Evolutionary conservation across 2,797 vertebrate species (phyloP).

Genomic region (Vultur gryphus): DNA sequence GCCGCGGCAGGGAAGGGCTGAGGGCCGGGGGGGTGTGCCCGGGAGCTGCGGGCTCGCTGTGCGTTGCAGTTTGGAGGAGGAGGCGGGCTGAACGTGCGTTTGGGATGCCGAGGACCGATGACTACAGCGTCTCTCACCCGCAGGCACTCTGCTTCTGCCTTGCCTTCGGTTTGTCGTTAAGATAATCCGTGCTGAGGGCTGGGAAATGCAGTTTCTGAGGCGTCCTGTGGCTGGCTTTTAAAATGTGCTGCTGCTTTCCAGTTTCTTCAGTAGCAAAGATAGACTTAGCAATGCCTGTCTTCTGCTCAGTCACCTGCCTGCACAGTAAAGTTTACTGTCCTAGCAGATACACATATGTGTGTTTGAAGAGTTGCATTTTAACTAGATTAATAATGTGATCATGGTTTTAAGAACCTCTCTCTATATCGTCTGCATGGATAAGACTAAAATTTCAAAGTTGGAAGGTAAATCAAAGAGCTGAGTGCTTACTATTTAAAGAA

Average conservation of each 20-base stretch:
- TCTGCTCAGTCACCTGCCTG: not conserved
- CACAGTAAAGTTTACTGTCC: fast-evolving
- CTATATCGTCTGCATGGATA: not conserved
- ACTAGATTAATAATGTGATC: fast-evolving
- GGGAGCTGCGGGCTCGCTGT: too few relatives aligned
- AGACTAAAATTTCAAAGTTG: not conserved
- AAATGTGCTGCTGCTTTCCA: fast-evolving
- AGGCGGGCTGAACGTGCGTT: not conserved
- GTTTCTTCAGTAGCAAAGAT: fast-evolving
- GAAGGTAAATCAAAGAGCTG: not conserved
- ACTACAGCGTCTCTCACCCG: fast-evolving
- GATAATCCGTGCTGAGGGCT: not conserved
- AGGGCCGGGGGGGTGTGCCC: too few relatives aligned
- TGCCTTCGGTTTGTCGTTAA: fast-evolving
- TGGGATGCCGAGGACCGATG: not conserved
- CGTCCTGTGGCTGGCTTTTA: not conserved
- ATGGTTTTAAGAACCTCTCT: not conserved
- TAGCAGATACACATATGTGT: fast-evolving
- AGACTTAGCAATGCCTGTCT: fast-evolving
- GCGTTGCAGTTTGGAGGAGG: not conserved
- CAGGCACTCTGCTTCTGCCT: not conserved
- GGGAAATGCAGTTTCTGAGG: not conserved
- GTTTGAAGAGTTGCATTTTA: not conserved
- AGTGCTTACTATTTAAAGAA: not conserved
- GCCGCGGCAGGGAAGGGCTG: not conserved